Base-by-base conservation (phyloP, 2,888 invertebrate species). In the Morinoia aosen region DNA sequence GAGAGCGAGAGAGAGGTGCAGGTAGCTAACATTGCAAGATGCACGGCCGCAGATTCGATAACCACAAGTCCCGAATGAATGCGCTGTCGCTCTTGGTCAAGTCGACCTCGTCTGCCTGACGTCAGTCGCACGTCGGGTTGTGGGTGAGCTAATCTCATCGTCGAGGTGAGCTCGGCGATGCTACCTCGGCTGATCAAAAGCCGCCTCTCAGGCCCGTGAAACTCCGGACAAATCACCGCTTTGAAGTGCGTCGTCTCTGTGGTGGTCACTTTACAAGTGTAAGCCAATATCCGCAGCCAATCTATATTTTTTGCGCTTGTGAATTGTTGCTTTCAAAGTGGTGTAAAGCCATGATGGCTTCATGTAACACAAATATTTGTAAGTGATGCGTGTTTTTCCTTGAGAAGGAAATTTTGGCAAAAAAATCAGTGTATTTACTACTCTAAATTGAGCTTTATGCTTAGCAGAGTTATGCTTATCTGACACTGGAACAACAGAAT, bases 101-200 rank as follows among this genome's bases (percentile, higher is more conserved):
- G 90, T 90, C 90, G 40, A 40, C 90, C 39, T 39, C 19, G 40
- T 90, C 40, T 39, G 4, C 39, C 48, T 90, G 90, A 90, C 40
- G 90, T 90, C 90, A 90, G 90, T 90, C 48, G 11, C 40, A 39
- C 39, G 90, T 90, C 90, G 90, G 16, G 48, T 90, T 40, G 90
- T 48, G 48, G 39, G 90, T 48, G 48, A 76, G 90, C 39, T 90
- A 90, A 90, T 90, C 90, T 90, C 90, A 48, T 90, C 90, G 25
- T 76, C 76, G 76, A 76, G 76, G 76, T 76, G 25, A 8, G 76
- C 76, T 3, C 25, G 8, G 76, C 76, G 16, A 25, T 76, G 76
- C 25, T 25, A 33, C 76, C 76, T 76, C 76, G 8, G 25, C 76
- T 76, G 76, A 76, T 76, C 76, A 76, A 76, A 76, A 76, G 76